Percentiles rank a stretch among this genome's conserved stretches.
These are phyloP conservation scores for Naja naja DNA, from an alignment of 2,113 vertebrate species.

Conservation along the genomic window DNA sequence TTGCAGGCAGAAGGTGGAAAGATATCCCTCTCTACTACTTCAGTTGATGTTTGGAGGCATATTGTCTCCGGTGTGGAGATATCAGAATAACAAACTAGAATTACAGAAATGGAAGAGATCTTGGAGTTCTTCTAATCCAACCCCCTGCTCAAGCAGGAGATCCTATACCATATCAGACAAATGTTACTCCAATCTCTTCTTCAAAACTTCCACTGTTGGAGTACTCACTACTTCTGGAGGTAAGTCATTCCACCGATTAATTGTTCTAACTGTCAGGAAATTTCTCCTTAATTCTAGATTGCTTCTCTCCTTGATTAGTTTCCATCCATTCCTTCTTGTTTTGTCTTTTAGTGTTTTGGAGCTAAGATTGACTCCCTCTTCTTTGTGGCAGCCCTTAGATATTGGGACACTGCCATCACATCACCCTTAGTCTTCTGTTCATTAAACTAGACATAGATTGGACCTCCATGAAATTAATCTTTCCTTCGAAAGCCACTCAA, in stretches of 20 bases:
- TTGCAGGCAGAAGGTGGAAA: not conserved
- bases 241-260: not conserved
- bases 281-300: no score
- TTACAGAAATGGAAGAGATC: not conserved
- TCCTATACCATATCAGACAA: not conserved
- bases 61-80: not conserved
- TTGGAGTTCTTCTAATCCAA: not conserved
- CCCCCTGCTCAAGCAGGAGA: not conserved
- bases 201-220: not conserved
- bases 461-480: not conserved
- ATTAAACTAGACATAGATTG: not conserved
- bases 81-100: not conserved
- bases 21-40: not conserved
- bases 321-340: no score
- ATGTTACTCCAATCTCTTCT: not conserved
- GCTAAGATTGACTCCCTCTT: no score
- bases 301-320: no score
- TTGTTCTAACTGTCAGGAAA: no score
- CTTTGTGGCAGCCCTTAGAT: no score
- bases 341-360: no score
- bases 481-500: not conserved
- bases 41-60: not conserved
- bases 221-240: not conserved
- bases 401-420: no score
- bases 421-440: no score